Conservation (phyloP, 2,113 vertebrate genomes). For the Pomatostomus ruficeps region DNA sequence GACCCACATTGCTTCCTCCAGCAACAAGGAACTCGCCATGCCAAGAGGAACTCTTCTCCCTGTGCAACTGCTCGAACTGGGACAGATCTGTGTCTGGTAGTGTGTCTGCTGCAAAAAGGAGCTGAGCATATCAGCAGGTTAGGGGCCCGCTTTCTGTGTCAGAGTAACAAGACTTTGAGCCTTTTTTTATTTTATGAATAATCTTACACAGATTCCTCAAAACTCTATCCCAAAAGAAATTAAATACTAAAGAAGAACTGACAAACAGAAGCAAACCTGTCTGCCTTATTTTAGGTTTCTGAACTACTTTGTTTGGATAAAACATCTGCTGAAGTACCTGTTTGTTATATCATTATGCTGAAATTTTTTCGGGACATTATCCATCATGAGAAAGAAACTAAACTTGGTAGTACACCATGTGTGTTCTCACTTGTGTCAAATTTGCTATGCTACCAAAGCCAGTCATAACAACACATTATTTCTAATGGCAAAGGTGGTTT, state of each 20-base stretch:
- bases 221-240: background rate
- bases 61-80: background rate
- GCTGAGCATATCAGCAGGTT: background rate
- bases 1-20: background rate
- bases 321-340: background rate
- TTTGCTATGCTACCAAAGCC: background rate
- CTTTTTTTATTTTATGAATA: background rate
- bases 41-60: background rate
- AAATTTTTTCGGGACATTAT: background rate
- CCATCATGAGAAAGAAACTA: background rate
- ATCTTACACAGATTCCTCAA: background rate
- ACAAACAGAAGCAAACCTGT: background rate
- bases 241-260: background rate
- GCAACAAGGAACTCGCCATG: background rate
- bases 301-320: background rate
- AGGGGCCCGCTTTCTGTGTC: background rate
- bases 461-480: background rate
- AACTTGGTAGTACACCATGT: background rate
- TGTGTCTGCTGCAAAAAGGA: background rate
- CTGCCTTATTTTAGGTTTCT: background rate
- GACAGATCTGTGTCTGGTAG: background rate
- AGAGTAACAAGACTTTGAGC: background rate
- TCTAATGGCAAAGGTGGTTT: conserved; percentile 3
- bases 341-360: background rate
- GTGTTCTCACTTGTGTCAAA: background rate